A percentile compares a stretch with the other conserved stretches of the same genome.
These are phyloP conservation scores for Tipula lateralis DNA, from an alignment of 2,888 invertebrate species.

Conservation along the genomic window DNA sequence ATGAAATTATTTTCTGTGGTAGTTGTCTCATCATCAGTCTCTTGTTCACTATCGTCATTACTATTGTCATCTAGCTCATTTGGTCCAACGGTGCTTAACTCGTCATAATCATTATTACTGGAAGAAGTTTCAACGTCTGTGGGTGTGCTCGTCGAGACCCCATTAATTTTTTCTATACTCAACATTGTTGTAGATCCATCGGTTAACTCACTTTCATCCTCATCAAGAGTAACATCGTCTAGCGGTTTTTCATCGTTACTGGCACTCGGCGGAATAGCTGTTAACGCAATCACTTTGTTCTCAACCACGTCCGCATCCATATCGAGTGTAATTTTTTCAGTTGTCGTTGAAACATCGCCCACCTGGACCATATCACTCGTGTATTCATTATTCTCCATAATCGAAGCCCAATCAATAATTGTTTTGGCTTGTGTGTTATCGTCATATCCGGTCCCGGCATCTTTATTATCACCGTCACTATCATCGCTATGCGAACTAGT, in stretches of 20 bases:
- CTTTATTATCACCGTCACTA: constrained; percentile 32
- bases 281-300: not conserved
- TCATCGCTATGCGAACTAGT: constrained; percentile 32
- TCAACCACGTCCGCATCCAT: not conserved
- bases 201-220: constrained; percentile 38
- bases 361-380: constrained; percentile 39
- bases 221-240: not conserved
- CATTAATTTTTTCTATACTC: constrained; percentile 32
- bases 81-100: not conserved
- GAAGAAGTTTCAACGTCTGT: constrained; percentile 34
- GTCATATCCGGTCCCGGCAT: constrained; percentile 26
- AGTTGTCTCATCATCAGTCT: not conserved
- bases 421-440: constrained; percentile 30
- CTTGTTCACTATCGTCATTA: not conserved
- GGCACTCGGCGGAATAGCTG: not conserved
- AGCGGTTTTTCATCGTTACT: not conserved
- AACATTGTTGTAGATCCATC: constrained; percentile 31
- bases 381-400: constrained; percentile 35
- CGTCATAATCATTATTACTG: not conserved
- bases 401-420: constrained; percentile 33
- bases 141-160: constrained; percentile 6
- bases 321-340: not conserved
- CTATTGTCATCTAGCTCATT: not conserved
- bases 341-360: constrained; percentile 35
- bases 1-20: not conserved